Evolutionary conservation across 2,797 vertebrate genomes (phyloP).

Genomic region (Cyclura pinguis): DNA sequence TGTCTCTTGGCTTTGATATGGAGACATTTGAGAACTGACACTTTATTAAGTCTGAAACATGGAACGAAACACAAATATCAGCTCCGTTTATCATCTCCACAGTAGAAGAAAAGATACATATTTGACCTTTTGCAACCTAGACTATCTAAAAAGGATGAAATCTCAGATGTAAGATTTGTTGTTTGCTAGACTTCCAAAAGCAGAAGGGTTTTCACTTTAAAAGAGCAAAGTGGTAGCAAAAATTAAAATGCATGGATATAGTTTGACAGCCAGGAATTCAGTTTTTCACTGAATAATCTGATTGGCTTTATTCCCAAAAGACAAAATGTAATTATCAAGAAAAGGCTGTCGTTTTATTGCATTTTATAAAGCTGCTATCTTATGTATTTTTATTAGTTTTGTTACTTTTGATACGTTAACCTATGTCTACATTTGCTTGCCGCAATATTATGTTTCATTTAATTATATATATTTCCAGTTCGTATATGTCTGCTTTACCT

Average conservation of each 20-base stretch:
- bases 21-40: background rate
- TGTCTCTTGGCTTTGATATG: background rate
- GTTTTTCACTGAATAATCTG: slow-evolving; percentile 39
- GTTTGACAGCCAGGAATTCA: slow-evolving; percentile 24
- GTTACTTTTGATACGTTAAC: slow-evolving; percentile 65
- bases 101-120: slow-evolving; percentile 33
- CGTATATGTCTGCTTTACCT: slow-evolving; percentile 42
- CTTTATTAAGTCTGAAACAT: background rate
- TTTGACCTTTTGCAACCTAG: slow-evolving; percentile 31
- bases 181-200: slow-evolving; percentile 13
- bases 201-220: background rate
- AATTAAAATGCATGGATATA: slow-evolving; percentile 43
- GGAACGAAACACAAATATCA: slow-evolving; percentile 37
- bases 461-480: slow-evolving; percentile 62
- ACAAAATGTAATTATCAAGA: slow-evolving; percentile 61
- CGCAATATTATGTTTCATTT: slow-evolving; percentile 55
- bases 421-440: slow-evolving; percentile 38
- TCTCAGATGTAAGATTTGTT: background rate
- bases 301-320: slow-evolving; percentile 60
- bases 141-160: slow-evolving; percentile 27
- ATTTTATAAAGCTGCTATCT: slow-evolving; percentile 57
- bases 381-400: slow-evolving; percentile 52
- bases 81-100: slow-evolving; percentile 18
- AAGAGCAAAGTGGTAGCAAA: slow-evolving; percentile 32
- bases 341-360: slow-evolving; percentile 44